These are phyloP conservation scores for Chaenogobius annularis DNA, from an alignment of 2,113 vertebrate genomes.

Conservation along the genomic window DNA sequence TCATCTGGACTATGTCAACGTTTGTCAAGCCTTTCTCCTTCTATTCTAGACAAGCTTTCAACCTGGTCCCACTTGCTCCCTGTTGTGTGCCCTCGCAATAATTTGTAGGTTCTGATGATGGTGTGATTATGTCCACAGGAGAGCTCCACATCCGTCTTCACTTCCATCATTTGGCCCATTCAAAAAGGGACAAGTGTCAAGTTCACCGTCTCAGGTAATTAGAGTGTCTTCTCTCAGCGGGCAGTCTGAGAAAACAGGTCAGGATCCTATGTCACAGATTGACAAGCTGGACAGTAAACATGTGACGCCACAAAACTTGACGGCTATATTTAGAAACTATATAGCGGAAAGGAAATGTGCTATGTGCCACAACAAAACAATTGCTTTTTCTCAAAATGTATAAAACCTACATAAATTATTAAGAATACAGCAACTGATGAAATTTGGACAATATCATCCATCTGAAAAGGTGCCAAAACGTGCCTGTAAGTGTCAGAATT, in stretches of 20 bases:
- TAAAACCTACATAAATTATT: too few relatives aligned
- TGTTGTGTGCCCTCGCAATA: slow-evolving; percentile 50
- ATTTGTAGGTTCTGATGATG: slow-evolving; percentile 51
- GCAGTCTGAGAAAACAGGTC: slow-evolving; percentile 27
- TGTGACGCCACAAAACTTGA: neutral
- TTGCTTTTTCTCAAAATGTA: neutral
- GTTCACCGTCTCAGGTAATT: slow-evolving; percentile 54
- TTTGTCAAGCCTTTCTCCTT: slow-evolving; percentile 13
- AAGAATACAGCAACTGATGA: too few relatives aligned
- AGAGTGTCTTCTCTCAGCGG: slow-evolving; percentile 41
- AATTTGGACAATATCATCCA: too few relatives aligned
- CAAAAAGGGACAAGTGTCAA: slow-evolving; percentile 57
- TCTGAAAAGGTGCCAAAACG: too few relatives aligned
- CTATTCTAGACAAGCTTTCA: slow-evolving; percentile 13
- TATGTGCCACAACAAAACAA: neutral
- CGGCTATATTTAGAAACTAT: neutral
- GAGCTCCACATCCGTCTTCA: slow-evolving; percentile 40
- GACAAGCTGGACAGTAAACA: neutral
- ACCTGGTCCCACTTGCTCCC: slow-evolving; percentile 30
- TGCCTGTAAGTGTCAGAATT: too few relatives aligned
- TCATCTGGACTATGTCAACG: slow-evolving; percentile 26
- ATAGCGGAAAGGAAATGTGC: neutral
- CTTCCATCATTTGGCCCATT: slow-evolving; percentile 58
- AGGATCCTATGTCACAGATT: slow-evolving; percentile 24
- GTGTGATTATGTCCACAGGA: slow-evolving; percentile 58